phyloP scores from a whole-genome alignment of 2,888 invertebrate species.

The Oligia fasciuncula region DNA sequence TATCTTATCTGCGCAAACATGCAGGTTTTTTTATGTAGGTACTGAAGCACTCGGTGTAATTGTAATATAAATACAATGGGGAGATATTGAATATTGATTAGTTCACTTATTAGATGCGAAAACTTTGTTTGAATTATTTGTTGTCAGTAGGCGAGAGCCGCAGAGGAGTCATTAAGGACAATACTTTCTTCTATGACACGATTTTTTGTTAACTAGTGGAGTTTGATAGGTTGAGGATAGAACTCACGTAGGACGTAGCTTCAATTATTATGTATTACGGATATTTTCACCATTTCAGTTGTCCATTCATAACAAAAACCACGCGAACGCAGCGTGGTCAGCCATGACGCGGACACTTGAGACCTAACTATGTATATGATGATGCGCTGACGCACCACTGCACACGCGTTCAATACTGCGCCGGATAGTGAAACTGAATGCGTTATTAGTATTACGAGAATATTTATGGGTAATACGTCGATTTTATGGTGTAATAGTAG shows the following conservation, averaged over 20 bases:
- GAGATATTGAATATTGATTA: conserved; percentile 40
- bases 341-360: conserved; percentile 37
- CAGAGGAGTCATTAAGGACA: background rate
- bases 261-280: background rate
- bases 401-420: conserved; percentile 18
- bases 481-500: conserved; percentile 22
- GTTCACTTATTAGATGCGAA: background rate
- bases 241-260: too few relatives aligned
- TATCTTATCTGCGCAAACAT: conserved; percentile 58
- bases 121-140: background rate
- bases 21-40: conserved; percentile 56
- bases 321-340: conserved; percentile 23
- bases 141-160: too few relatives aligned
- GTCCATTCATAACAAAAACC: conserved; percentile 1
- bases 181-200: background rate
- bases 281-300: too few relatives aligned
- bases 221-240: background rate
- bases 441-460: conserved; percentile 15
- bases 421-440: conserved; percentile 5
- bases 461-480: conserved; percentile 35
- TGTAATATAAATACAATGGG: conserved; percentile 53
- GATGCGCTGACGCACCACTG: conserved; percentile 26
- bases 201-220: background rate
- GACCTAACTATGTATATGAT: background rate
- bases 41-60: conserved; percentile 54